Evolutionary conservation across 2,113 vertebrate genomes (phyloP).

Genomic region (Oreochromis spilurus): DNA sequence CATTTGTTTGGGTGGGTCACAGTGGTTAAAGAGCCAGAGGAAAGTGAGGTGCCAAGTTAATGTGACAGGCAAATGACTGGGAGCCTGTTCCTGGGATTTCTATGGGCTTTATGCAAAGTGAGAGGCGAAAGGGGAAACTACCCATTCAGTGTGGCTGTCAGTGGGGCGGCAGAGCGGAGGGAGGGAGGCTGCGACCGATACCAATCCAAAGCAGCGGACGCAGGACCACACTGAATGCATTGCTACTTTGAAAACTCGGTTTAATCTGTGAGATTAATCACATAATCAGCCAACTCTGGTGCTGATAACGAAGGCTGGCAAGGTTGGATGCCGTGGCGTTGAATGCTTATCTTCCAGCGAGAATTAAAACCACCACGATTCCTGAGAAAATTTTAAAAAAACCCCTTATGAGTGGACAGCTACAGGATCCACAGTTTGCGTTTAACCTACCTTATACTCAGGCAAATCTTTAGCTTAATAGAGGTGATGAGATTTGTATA

Average conservation of each 20-base stretch:
- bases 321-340: background rate
- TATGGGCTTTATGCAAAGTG: slow-evolving; percentile 45
- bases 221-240: background rate
- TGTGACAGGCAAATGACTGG: slow-evolving; percentile 54
- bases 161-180: background rate
- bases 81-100: slow-evolving; percentile 45
- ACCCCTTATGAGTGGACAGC: background rate
- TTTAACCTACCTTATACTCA: background rate
- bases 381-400: background rate
- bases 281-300: background rate
- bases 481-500: background rate
- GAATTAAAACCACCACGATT: background rate
- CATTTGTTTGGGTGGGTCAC: slow-evolving; percentile 54
- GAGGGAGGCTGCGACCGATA: background rate
- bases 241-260: background rate
- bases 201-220: slow-evolving; percentile 1
- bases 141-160: slow-evolving; percentile 19
- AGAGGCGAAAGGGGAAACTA: slow-evolving; percentile 24
- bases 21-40: slow-evolving; percentile 25
- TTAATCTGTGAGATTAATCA: background rate
- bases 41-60: slow-evolving; percentile 46
- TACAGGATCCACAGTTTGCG: background rate
- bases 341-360: background rate
- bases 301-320: background rate
- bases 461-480: background rate